Evolutionary conservation across 2,797 vertebrate species (phyloP), one percentile per base, ranked within the genome.

Genomic region (Acestrorhynchus altus): DNA sequence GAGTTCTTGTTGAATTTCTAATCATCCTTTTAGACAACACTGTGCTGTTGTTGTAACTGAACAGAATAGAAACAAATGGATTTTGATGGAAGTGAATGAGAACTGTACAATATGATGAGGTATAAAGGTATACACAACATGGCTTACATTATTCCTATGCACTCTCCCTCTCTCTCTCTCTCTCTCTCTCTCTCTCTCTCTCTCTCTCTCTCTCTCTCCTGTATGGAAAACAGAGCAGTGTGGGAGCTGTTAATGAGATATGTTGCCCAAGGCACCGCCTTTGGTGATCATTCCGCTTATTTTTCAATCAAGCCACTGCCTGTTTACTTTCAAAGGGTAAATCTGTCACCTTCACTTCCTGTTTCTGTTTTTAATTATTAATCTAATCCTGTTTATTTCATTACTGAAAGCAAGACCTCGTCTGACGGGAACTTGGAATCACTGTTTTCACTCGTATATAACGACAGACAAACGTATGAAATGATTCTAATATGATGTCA

Each of bases 321-420:
- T 49, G 65, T 47, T 67, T 67, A 28, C 24, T 49, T 67, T 28
- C 16, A 31, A 49, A 67, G 46, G 65, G 65, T 49, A 67, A 28
- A 49, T 28, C 44, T 67, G 40, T 67, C 65, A 49, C 44, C 40
- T 13, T 67, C 65, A 67, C 24, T 16, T 49, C 65, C 65, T 28
- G 44, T 47, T 67, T 67, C 65, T 67, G 20, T 67, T 49, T 66
- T 67, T 67, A 28, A 67, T 67, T 67, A 26, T 67, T 49, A 67
- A 67, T 49, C 46, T 49, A 31, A 67, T 67, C 44, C 42, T 28
- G 65, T 67, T 67, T 67, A 49, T 22, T 42, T 44, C 40, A 13
- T 44, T 65, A 22, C 40, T 44, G 63, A 65, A 20, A 22, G 63
- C 31, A 2, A 22, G n/a, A 39, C 3, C 59, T n/a, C 1, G n/a